Conservation (phyloP, 2,797 vertebrate species). For the Meriones psammophilus region DNA sequence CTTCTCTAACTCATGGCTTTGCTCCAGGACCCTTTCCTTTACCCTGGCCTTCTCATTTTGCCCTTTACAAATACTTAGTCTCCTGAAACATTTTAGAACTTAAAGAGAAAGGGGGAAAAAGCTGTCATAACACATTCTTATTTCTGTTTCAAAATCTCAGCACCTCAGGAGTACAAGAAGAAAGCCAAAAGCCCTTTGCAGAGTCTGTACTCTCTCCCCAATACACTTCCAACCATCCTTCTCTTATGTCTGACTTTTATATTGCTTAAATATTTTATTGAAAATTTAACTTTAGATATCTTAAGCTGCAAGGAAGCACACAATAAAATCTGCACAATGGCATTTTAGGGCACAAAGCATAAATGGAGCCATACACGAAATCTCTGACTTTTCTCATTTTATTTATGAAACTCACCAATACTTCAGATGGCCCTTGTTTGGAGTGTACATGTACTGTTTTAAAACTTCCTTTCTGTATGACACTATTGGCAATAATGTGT, state of each 20-base stretch:
- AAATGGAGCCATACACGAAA: neutral
- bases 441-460: neutral
- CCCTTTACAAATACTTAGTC: neutral
- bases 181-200: neutral
- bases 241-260: neutral
- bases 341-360: neutral
- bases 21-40: neutral
- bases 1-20: neutral
- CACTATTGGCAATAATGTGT: neutral
- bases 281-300: neutral
- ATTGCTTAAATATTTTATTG: conserved; percentile 1
- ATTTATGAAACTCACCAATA: neutral
- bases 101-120: neutral
- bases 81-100: neutral
- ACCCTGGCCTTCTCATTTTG: neutral
- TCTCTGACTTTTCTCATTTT: neutral
- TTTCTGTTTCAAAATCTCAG: neutral
- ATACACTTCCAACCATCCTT: neutral
- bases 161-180: neutral
- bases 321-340: neutral
- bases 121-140: neutral
- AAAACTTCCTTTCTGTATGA: neutral
- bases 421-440: neutral
- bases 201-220: neutral
- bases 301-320: neutral